Base-by-base conservation (phyloP, 2,888 invertebrate species). In the Reticulitermes lucifugus region DNA sequence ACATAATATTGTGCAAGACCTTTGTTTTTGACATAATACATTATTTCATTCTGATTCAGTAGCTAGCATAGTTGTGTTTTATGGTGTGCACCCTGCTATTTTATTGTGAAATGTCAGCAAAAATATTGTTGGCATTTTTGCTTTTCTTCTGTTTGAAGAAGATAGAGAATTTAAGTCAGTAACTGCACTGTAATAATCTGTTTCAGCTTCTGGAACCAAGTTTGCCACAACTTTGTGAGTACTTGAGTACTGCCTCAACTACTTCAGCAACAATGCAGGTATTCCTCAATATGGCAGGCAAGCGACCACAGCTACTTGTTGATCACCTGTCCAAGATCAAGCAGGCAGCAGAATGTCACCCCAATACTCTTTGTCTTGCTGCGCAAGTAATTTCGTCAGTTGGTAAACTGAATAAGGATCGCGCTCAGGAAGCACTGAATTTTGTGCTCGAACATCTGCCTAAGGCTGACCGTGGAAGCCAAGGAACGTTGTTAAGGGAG, bases 221-320 rank as follows among this genome's bases (percentile, higher is more conserved):
- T 89, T 93, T 98, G 79, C 95, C 96, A 0, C 96, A 96, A 90
- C 92, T 98, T 86, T 94, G 96, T 89, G 95, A 96, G 77, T 97
- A 96, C 89, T 91, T 98, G 84, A 91, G 92, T 88, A 90, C 92
- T 88, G 92, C 93, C 35, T 92, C 93, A 85, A 93, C 94, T 41
- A 93, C 93, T 22, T 91, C 93, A 41, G 93, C 94, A 79, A 94
- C 95, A 43, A 92, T 96, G 89, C 94, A 94, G 89, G 95, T 97
- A 87, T 94, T 98, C 88, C 92, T 95, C 41, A 94, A 95, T 89
- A 93, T 97, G 91, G 94, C 95, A 14, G 94, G 94, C 88, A 93
- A 93, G 86, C 94, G 94, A 87, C 95, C 96, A 2, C 92, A 94
- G 79, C 91, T 96, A 84, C 93, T 97, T 88, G 92, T 94, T 41